Evolutionary conservation across 1,140 invertebrate genomes (phyloP), one percentile per base, ranked within the genome.

Genomic region (Bacillus rossius): DNA sequence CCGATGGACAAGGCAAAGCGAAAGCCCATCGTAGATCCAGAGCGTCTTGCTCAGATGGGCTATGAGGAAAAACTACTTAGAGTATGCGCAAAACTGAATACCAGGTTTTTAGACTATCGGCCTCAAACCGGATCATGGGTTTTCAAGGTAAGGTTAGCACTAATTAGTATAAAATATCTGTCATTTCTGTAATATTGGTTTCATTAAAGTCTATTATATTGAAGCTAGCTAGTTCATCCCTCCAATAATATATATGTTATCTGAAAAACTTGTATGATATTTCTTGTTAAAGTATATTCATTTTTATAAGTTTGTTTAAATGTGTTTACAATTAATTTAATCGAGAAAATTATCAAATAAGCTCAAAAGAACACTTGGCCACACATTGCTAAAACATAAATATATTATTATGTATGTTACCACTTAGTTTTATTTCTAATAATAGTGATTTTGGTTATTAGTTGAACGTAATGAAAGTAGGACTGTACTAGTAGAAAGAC

Each of bases 81-180:
- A 48, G 87, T 90, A 2, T 94, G 93, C 57, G 82, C 84, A 45
- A 94, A 92, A 68, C 85, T 97, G 65, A 86, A 87, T 50, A 92
- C 92, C 0, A 84, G 85, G 48, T 99, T 99, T 70, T 84, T 97
- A 14, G 96, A 99, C 68, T 99, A 99, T 73, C 79, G 92, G 1
- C 90, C 95, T 0, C 88, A 93, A 70, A 97, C 92, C 38, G 97
- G 97, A 8, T 95, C 93, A 17, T 99, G 96, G 96, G 94, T 89
- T 26, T 93, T 91, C 65, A 87, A 89, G 71, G 88, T 89, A 62
- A 68, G 59, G 25, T 19, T 51, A 48, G 10, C 47, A 19, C 47
- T 52, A 17, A 16, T 2, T 14, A 1, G 38, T n/a, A n/a, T n/a
- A n/a, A 13, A 40, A 40, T n/a, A 40, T 40, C n/a, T 40, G 13